Evolutionary conservation across 2,888 invertebrate species (phyloP).

Genomic region (Harpalus rubripes): DNA sequence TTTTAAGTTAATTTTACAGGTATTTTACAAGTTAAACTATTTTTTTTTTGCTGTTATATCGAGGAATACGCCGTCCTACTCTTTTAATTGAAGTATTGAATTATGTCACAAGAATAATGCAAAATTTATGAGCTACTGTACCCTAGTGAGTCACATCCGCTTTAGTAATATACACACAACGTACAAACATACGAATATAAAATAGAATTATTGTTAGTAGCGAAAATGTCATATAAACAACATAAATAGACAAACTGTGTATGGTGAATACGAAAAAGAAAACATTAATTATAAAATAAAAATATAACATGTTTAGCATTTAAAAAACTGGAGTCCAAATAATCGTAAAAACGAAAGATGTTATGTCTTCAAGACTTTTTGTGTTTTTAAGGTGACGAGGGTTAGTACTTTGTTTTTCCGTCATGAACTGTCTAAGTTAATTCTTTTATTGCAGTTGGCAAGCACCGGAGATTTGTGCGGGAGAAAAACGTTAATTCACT

Average conservation of each 20-base stretch:
- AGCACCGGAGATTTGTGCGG: constrained; percentile 31
- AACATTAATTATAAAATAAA: background rate
- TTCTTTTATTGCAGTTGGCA: constrained; percentile 53
- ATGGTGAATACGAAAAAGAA: too few species aligned
- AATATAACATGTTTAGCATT: background rate
- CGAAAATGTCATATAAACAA: background rate
- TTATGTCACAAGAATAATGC: background rate
- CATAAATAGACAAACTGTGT: too few species aligned
- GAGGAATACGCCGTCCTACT: background rate
- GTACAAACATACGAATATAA: background rate
- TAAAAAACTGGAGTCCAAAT: background rate
- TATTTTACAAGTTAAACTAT: background rate
- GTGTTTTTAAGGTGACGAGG: constrained; percentile 40
- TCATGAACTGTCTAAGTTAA: constrained; percentile 53
- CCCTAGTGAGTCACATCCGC: constrained; percentile 11
- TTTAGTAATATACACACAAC: background rate
- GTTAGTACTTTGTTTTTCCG: constrained; percentile 38
- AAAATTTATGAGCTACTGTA: background rate
- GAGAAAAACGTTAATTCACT: constrained; percentile 50
- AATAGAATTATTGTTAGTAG: background rate
- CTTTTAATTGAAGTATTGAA: background rate
- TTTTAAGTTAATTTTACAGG: too few species aligned
- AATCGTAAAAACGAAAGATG: constrained; percentile 34
- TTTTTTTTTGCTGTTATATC: background rate
- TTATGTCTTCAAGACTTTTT: constrained; percentile 31